These are phyloP conservation scores for Aricia agestis DNA, from an alignment of 1,140 invertebrate species.

Conservation along the genomic window DNA sequence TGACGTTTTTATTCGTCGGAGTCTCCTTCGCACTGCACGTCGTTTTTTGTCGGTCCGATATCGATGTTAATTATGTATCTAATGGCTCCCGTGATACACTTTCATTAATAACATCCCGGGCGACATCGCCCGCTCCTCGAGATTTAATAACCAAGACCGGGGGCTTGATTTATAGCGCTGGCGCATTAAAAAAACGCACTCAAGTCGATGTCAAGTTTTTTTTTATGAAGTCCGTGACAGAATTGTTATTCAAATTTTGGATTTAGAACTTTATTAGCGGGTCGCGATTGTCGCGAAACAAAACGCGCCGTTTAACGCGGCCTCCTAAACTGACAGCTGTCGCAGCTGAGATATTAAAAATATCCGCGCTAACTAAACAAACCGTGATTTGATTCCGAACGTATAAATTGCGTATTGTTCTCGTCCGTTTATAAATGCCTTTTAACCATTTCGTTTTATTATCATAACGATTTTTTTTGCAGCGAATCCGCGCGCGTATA, in stretches of 20 bases:
- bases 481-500: constrained; percentile 60
- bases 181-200: constrained; percentile 36
- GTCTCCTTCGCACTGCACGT: constrained; percentile 40
- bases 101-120: constrained; percentile 71
- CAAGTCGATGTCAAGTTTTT: constrained; percentile 3
- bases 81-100: constrained; percentile 75
- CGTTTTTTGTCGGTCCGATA: constrained; percentile 54
- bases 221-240: constrained; percentile 2
- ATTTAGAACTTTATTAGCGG: constrained; percentile 37
- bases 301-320: constrained; percentile 62
- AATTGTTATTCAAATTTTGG: constrained; percentile 19
- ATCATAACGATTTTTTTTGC: constrained; percentile 69
- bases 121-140: constrained; percentile 58
- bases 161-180: constrained; percentile 63
- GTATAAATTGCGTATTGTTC: constrained; percentile 66
- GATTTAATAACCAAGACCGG: constrained; percentile 67
- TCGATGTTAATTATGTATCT: constrained; percentile 73
- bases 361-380: constrained; percentile 67
- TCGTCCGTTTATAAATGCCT: constrained; percentile 61
- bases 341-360: constrained; percentile 55
- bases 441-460: constrained; percentile 73
- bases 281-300: constrained; percentile 56
- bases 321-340: constrained; percentile 66
- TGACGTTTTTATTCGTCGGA: constrained; percentile 70
- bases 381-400: constrained; percentile 60